phyloP scores from a whole-genome alignment of 2,888 invertebrate genomes.

The Lasioglossum calceatum region DNA sequence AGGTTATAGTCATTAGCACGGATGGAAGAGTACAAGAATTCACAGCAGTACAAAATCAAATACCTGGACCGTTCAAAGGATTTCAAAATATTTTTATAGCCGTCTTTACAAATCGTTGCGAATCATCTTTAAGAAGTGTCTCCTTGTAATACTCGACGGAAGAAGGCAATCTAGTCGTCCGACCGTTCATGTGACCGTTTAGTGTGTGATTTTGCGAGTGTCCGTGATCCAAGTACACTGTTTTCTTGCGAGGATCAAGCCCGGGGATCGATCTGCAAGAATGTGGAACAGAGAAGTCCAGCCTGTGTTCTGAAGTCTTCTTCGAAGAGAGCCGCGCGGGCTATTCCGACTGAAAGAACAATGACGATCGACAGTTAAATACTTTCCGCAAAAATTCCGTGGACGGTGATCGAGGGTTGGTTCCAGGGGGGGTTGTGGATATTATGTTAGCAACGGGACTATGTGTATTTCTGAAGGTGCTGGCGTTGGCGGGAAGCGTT shows the following conservation, averaged over 20 bases:
- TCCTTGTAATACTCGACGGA: constrained; percentile 38
- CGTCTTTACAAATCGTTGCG: not conserved
- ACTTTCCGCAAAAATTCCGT: constrained; percentile 24
- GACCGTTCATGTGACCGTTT: constrained; percentile 36
- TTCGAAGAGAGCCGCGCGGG: constrained; percentile 12
- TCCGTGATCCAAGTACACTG: constrained; percentile 5
- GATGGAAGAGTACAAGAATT: no score
- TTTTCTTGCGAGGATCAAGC: not conserved
- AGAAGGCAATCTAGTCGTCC: constrained; percentile 34
- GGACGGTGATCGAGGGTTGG: constrained; percentile 54
- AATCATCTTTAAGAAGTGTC: constrained; percentile 21
- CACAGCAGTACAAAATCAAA: not conserved
- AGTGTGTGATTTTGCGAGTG: constrained; percentile 34
- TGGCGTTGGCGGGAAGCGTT: constrained; percentile 76
- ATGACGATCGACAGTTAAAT: constrained; percentile 60
- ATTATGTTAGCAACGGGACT: constrained; percentile 81
- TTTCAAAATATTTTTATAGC: not conserved
- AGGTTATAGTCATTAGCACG: not conserved
- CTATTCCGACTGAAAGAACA: constrained; percentile 43
- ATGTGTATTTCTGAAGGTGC: constrained; percentile 76
- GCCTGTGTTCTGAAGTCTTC: not conserved
- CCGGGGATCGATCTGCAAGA: constrained; percentile 47
- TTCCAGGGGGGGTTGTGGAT: constrained; percentile 62
- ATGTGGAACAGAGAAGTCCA: constrained; percentile 24
- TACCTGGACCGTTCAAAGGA: not conserved